Conservation (phyloP, 2,113 vertebrate genomes). For the Microcebus jonahi region DNA sequence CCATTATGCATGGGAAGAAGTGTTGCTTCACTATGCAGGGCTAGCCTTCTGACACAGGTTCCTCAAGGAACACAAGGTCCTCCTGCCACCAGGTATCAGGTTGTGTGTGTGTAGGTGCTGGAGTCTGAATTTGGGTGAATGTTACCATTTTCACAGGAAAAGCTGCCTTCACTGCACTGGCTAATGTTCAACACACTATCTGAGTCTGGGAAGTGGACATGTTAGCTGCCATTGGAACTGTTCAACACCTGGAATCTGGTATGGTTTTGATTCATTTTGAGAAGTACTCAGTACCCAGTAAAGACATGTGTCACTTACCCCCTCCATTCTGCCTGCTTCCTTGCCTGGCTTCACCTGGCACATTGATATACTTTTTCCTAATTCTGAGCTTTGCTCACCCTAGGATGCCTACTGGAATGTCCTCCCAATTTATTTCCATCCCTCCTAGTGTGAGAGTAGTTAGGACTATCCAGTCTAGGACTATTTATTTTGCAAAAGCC, state of each 20-base stretch:
- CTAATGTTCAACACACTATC: background rate
- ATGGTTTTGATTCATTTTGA: background rate
- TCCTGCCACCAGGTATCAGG: background rate
- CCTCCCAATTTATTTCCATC: background rate
- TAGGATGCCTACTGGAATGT: background rate
- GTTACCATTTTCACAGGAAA: slow-evolving; percentile 23
- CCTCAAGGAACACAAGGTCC: background rate
- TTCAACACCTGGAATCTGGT: background rate
- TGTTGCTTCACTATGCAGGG: background rate
- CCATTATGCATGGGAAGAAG: background rate
- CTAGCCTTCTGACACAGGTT: background rate
- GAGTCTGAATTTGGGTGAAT: background rate
- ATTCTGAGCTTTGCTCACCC: background rate
- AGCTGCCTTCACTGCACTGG: background rate
- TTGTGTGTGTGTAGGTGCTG: background rate
- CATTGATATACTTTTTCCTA: background rate
- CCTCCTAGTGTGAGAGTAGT: background rate
- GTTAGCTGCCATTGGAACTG: background rate
- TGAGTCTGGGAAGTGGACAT: background rate
- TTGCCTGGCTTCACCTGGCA: background rate
- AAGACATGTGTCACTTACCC: background rate
- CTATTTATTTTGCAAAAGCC: background rate
- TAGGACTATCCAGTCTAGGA: background rate
- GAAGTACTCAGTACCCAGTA: background rate
- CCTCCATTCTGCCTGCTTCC: background rate